These are phyloP conservation scores for Drosophila anomalata DNA, from an alignment of 2,888 invertebrate species.

Conservation along the genomic window DNA sequence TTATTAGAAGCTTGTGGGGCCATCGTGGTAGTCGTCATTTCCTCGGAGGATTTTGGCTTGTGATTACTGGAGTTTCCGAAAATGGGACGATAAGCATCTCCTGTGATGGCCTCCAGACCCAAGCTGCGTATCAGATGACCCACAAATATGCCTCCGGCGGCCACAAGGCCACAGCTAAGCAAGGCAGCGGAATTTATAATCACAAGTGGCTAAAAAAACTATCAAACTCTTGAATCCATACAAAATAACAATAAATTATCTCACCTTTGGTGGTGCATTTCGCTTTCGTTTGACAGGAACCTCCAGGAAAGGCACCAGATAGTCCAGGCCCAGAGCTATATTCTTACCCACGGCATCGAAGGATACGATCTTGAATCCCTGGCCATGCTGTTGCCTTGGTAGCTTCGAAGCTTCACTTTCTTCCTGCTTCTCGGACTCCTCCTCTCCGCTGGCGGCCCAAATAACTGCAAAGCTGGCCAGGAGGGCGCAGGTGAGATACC, in stretches of 20 bases:
- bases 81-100: slow-evolving; percentile 9
- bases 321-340: slow-evolving; percentile 72
- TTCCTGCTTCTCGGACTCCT: slow-evolving; percentile 2
- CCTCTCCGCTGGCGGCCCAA: slow-evolving; percentile 45
- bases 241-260: too few relatives aligned
- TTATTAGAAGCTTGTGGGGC: neutral
- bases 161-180: slow-evolving; percentile 68
- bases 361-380: slow-evolving; percentile 55
- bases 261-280: slow-evolving; percentile 58
- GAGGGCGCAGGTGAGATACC: slow-evolving; percentile 26
- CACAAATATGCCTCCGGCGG: slow-evolving; percentile 58
- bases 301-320: slow-evolving; percentile 73
- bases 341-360: slow-evolving; percentile 71
- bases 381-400: slow-evolving; percentile 22
- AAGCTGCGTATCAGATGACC: slow-evolving; percentile 66
- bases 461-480: slow-evolving; percentile 39
- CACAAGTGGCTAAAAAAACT: slow-evolving; percentile 62
- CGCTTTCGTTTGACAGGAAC: slow-evolving; percentile 70
- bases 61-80: slow-evolving; percentile 9
- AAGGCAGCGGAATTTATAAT: slow-evolving; percentile 75
- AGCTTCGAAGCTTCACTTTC: slow-evolving; percentile 3
- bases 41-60: slow-evolving; percentile 3
- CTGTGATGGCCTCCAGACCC: slow-evolving; percentile 51
- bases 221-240: neutral
- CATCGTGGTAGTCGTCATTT: slow-evolving; percentile 4